Percentiles rank a stretch among this genome's conserved stretches.
phyloP scores from a whole-genome alignment of 2,113 vertebrate species.

The Chloebia gouldiae region DNA sequence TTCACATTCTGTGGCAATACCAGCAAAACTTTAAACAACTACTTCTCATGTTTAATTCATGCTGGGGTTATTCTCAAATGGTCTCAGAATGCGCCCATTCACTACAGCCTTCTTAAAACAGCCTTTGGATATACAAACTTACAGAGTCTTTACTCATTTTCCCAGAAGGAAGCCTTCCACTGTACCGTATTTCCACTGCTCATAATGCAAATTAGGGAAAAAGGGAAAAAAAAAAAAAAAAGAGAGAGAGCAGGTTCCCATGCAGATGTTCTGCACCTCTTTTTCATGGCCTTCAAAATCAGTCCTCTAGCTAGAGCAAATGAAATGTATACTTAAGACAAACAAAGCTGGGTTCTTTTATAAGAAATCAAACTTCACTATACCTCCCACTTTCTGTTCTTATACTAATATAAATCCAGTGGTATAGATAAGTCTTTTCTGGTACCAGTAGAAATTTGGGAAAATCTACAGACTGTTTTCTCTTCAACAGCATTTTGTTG shows the following conservation, averaged over 20 bases:
- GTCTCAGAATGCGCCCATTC: constrained; percentile 50
- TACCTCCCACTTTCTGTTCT: not conserved
- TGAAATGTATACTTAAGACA: not conserved
- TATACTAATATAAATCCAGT: not conserved
- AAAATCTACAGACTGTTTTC: not conserved
- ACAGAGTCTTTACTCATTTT: constrained; percentile 46
- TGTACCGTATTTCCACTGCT: constrained; percentile 45
- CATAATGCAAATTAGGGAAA: constrained; percentile 31
- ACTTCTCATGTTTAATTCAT: constrained; percentile 60
- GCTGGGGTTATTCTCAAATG: constrained; percentile 54
- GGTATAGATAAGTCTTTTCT: not conserved
- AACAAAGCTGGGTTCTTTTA: not conserved
- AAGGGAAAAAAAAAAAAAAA: not conserved
- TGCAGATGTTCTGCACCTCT: constrained; percentile 33
- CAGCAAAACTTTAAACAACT: constrained; percentile 55
- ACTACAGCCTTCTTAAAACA: constrained; percentile 58
- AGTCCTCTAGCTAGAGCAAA: not conserved
- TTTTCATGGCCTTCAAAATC: constrained; percentile 21
- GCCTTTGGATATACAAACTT: constrained; percentile 62
- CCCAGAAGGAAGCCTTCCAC: constrained; percentile 55
- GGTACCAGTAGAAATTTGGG: not conserved
- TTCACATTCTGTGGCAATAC: constrained; percentile 52
- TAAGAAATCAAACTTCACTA: not conserved
- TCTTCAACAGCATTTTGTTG: not conserved
- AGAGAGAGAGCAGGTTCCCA: not conserved